These are phyloP conservation scores for Carcharodon carcharias DNA, from an alignment of 2,797 vertebrate genomes.

Conservation along the genomic window DNA sequence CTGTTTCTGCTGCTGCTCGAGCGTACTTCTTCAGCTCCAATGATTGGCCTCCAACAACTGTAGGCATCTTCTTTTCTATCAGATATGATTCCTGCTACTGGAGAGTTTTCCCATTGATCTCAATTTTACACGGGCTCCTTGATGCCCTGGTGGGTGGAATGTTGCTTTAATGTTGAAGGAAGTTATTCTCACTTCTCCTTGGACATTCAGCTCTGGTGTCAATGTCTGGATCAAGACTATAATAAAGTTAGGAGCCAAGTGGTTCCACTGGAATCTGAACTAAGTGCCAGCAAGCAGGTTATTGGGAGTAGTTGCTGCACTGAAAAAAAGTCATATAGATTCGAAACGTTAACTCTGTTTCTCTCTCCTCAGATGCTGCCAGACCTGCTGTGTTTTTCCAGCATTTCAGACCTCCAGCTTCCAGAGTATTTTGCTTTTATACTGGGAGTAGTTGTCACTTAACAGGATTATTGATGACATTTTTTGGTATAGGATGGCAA, in stretches of 20 bases:
- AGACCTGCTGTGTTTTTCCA: too few species aligned
- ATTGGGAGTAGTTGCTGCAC: background rate
- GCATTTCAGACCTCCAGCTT: too few species aligned
- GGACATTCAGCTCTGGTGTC: background rate
- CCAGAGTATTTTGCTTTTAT: background rate
- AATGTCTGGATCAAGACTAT: background rate
- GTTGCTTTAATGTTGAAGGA: background rate
- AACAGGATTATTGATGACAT: background rate
- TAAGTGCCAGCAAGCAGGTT: background rate
- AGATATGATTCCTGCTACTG: background rate
- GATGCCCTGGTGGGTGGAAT: background rate
- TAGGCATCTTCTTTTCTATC: background rate
- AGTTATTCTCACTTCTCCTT: background rate
- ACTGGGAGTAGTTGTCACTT: background rate
- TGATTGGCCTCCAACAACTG: background rate
- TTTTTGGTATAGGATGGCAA: background rate
- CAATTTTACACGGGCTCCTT: background rate
- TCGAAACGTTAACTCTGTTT: too few species aligned
- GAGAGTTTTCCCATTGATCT: background rate
- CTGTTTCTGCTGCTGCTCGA: background rate
- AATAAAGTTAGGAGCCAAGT: background rate
- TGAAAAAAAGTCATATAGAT: too few species aligned
- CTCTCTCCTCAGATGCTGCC: too few species aligned
- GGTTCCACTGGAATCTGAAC: background rate
- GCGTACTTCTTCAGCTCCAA: background rate